Conservation (phyloP, 2,888 invertebrate genomes). For the Boloria euphrosyne region DNA sequence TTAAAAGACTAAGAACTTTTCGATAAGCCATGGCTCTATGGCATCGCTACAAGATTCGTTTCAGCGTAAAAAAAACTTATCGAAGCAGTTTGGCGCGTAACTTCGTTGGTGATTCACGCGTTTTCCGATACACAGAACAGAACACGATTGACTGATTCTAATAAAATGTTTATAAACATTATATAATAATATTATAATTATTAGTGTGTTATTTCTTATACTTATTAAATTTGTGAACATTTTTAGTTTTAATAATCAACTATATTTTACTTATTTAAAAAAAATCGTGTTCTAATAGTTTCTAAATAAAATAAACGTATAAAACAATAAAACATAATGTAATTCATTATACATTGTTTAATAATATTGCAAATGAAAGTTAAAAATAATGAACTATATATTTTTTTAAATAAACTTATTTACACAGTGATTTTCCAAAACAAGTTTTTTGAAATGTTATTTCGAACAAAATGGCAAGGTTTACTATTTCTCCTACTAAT, state of each 20-base stretch:
- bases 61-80: constrained; percentile 25
- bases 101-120: constrained; percentile 23
- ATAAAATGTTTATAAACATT: background rate
- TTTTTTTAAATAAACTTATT: constrained; percentile 3
- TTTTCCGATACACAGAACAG: constrained; percentile 8
- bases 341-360: background rate
- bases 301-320: background rate
- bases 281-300: too few species aligned
- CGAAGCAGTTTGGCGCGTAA: constrained; percentile 37
- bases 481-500: constrained; percentile 20
- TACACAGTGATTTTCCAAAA: constrained; percentile 4
- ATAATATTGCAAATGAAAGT: background rate
- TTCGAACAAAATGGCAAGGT: constrained; percentile 17
- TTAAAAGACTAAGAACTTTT: background rate
- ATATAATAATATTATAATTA: background rate
- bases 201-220: background rate
- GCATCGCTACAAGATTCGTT: constrained; percentile 18
- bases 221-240: background rate
- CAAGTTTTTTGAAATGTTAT: constrained; percentile 23
- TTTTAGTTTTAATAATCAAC: background rate
- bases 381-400: constrained; percentile 9
- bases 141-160: constrained; percentile 2
- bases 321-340: background rate
- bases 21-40: constrained; percentile 5
- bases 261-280: too few species aligned